Evolutionary conservation across 2,113 vertebrate species (phyloP), one percentile per base, ranked within the genome.

Genomic region (Mystacornis crossleyi): DNA sequence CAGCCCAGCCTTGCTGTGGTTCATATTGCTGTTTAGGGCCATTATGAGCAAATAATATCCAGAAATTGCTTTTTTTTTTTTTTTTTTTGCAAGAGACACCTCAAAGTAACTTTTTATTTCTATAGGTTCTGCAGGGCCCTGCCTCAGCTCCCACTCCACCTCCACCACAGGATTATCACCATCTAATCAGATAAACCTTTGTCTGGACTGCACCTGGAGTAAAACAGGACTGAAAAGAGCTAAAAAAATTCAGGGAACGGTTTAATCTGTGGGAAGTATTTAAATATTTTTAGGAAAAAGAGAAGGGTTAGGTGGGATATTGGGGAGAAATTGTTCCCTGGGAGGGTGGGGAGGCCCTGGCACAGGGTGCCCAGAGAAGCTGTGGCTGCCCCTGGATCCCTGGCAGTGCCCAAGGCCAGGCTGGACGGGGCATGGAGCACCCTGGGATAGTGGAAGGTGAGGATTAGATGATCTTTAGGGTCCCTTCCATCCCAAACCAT

Each of bases 361-460:
- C 14, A 54, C 5, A 31, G 62, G 6, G 0, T 20, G 5, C 11
- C 28, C 78, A 67, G 42, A 40, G 42, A 0, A 33, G 51, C 79
- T 81, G 64, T 2, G 78, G 64, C 42, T 81, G 64, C 10, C 8
- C 53, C 53, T 36, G 77, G 15, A 69, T 58, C 64, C 53, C 64
- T 60, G 80, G 45, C 0, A 47, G n/a, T 64, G 69, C 0, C 69
- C 81, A 21, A 47, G 50, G 40, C 50, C 69, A 64, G 23, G 33
- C 0, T 72, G 78, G 79, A 40, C 0, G 0, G 34, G 18, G 36
- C 10, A 34, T 12, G 69, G 67, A 72, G 57, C 57, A 72, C 0
- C 17, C 69, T 54, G 69, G 58, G 40, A 12, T 2, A 2, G 28
- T 23, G 42, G 40, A 5, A 74, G 4, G 9, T 40, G 81, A 72